phyloP scores from a whole-genome alignment of 2,888 invertebrate genomes.

The Capitulum mitella region DNA sequence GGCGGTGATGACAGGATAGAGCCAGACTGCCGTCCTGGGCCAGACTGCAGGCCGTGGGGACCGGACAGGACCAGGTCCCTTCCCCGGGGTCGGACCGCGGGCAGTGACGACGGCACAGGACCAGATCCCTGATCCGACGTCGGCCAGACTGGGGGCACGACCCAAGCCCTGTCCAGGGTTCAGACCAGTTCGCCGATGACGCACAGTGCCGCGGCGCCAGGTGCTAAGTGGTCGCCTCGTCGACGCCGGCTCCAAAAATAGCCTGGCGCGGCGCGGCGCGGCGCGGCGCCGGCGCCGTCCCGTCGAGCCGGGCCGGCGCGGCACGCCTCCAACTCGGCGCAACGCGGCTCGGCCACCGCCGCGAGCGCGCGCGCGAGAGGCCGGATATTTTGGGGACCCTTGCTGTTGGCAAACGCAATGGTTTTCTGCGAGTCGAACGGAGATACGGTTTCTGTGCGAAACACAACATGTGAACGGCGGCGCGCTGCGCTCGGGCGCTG shows the following conservation, averaged over 20 bases:
- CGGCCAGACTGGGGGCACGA: too few species aligned
- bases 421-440: slow-evolving; percentile 17
- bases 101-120: too few species aligned
- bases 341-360: not conserved
- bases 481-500: not conserved
- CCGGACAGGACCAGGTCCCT: too few species aligned
- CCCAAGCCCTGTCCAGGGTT: too few species aligned
- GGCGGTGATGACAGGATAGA: too few species aligned
- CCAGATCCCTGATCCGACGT: too few species aligned
- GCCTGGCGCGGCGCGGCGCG: not conserved
- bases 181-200: too few species aligned
- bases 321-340: not conserved
- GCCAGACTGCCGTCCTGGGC: too few species aligned
- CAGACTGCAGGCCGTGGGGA: too few species aligned
- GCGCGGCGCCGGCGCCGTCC: not conserved
- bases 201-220: not conserved
- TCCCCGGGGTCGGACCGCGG: too few species aligned
- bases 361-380: not conserved
- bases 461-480: slow-evolving; percentile 6
- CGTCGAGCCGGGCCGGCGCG: too few species aligned
- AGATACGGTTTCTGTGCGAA: slow-evolving; percentile 11
- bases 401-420: slow-evolving; percentile 22
- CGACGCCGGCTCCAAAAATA: slow-evolving; percentile 5
- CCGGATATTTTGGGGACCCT: slow-evolving; percentile 9
- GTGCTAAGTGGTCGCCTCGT: slow-evolving; percentile 7